Percentiles rank a stretch among this genome's conserved stretches.
Evolutionary conservation across 1,140 invertebrate species (phyloP).

Genomic region (Bombyx mandarina): DNA sequence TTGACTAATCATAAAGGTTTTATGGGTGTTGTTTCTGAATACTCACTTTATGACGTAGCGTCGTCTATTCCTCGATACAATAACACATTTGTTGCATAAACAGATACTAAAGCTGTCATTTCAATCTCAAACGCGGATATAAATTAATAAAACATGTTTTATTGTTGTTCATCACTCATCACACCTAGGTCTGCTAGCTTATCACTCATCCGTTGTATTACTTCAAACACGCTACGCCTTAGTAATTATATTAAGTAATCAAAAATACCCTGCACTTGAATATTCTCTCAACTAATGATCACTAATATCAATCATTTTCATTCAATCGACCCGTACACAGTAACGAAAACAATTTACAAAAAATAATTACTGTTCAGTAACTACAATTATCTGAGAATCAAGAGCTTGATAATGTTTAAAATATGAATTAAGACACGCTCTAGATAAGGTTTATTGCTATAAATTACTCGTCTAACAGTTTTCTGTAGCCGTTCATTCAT

Average conservation of each 20-base stretch:
- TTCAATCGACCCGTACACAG: too few relatives aligned
- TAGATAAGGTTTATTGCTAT: conserved; percentile 34
- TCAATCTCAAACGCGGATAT: too few relatives aligned
- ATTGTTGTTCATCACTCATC: too few relatives aligned
- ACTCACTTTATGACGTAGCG: conserved; percentile 40
- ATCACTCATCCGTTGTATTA: too few relatives aligned
- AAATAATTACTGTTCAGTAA: conserved; percentile 5
- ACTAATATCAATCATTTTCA: too few relatives aligned
- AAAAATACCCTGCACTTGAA: too few relatives aligned
- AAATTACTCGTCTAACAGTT: conserved; percentile 35
- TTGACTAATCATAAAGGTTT: conserved; percentile 70
- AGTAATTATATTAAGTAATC: too few relatives aligned
- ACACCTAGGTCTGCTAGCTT: too few relatives aligned
- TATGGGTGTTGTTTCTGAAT: conserved; percentile 58
- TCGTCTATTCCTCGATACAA: conserved; percentile 17
- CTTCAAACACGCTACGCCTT: too few relatives aligned
- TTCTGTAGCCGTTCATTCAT: conserved; percentile 15
- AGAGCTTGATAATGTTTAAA: conserved; percentile 31
- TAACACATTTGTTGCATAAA: conserved; percentile 32
- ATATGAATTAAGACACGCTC: conserved; percentile 38
- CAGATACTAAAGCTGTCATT: conserved; percentile 25
- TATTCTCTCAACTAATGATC: too few relatives aligned
- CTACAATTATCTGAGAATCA: conserved; percentile 18
- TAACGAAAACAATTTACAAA: conserved; percentile 7
- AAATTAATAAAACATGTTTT: too few relatives aligned